Percentiles rank a stretch among this genome's conserved stretches.
Evolutionary conservation across 2,113 vertebrate genomes (phyloP).

Genomic region (Pterocles orientalis): DNA sequence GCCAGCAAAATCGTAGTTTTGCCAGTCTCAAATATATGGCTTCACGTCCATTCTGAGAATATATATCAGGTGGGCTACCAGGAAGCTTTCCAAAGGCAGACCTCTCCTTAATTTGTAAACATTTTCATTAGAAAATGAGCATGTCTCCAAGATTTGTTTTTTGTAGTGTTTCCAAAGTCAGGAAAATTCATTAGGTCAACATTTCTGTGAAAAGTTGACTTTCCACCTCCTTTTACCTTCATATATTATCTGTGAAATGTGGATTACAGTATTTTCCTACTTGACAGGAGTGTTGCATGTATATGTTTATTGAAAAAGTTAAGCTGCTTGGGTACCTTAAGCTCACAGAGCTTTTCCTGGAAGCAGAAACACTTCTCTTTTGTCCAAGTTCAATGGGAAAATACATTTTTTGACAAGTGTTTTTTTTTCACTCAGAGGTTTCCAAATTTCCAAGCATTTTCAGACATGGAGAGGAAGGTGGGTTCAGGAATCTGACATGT

Average conservation of each 20-base stretch:
- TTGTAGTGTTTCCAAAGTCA: background rate
- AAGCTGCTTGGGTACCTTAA: background rate
- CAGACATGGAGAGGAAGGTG: background rate
- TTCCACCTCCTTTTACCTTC: background rate
- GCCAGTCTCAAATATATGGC: background rate
- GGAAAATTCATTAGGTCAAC: slow-evolving; percentile 45
- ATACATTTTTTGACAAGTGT: background rate
- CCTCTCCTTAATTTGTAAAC: slow-evolving; percentile 20
- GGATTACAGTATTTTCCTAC: background rate
- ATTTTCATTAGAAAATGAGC: slow-evolving; percentile 27
- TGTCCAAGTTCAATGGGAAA: background rate
- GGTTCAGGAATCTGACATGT: background rate
- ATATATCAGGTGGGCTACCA: background rate
- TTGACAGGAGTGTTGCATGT: background rate
- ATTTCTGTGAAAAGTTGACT: slow-evolving; percentile 7
- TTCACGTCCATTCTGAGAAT: background rate
- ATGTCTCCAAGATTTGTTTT: background rate
- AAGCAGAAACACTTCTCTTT: background rate
- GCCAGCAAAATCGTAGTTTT: background rate
- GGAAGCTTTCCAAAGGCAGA: slow-evolving; percentile 9
- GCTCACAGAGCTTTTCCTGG: background rate
- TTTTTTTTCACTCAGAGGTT: background rate
- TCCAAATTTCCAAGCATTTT: slow-evolving; percentile 37
- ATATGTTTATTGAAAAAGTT: background rate
- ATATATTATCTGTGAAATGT: slow-evolving; percentile 28